Evolutionary conservation across 2,888 invertebrate species (phyloP).

Genomic region (Scaptomyza flava): DNA sequence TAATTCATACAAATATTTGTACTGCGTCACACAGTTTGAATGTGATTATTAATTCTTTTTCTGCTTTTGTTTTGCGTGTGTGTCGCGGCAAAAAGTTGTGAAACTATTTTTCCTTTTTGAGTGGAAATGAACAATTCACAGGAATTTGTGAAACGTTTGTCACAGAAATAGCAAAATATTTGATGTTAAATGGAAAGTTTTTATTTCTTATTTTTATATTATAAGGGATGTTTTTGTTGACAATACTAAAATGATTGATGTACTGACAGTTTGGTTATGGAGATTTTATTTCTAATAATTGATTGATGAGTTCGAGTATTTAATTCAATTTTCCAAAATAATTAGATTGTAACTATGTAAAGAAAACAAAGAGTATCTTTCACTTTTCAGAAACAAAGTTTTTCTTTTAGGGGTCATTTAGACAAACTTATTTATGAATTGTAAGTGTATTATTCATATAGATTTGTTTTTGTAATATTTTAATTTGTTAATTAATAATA

Average conservation of each 20-base stretch:
- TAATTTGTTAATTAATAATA: too few species aligned
- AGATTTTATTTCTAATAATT: background rate
- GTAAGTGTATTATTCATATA: too few species aligned
- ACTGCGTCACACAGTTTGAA: slow-evolving; percentile 14
- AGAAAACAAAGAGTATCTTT: too few species aligned
- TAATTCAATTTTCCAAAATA: too few species aligned
- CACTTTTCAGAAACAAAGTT: too few species aligned
- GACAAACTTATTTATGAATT: too few species aligned
- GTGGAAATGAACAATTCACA: slow-evolving; percentile 11
- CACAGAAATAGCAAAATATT: slow-evolving; percentile 16
- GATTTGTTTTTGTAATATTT: too few species aligned
- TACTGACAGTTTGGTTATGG: slow-evolving; percentile 1
- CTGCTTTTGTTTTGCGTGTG: background rate
- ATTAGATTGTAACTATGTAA: too few species aligned
- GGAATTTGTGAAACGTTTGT: background rate
- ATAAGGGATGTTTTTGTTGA: background rate
- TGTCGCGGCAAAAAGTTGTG: slow-evolving; percentile 32
- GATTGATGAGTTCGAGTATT: background rate
- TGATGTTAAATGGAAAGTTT: slow-evolving; percentile 12
- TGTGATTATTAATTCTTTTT: slow-evolving; percentile 13
- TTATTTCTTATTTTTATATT: background rate
- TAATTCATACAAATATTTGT: slow-evolving; percentile 15
- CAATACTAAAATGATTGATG: slow-evolving; percentile 4
- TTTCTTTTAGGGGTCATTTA: too few species aligned
- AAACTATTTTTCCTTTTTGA: background rate